A percentile compares a stretch with the other conserved stretches of the same genome.
Evolutionary conservation across 1,140 invertebrate genomes (phyloP).

Genomic region (Propsilocerus akamusi): DNA sequence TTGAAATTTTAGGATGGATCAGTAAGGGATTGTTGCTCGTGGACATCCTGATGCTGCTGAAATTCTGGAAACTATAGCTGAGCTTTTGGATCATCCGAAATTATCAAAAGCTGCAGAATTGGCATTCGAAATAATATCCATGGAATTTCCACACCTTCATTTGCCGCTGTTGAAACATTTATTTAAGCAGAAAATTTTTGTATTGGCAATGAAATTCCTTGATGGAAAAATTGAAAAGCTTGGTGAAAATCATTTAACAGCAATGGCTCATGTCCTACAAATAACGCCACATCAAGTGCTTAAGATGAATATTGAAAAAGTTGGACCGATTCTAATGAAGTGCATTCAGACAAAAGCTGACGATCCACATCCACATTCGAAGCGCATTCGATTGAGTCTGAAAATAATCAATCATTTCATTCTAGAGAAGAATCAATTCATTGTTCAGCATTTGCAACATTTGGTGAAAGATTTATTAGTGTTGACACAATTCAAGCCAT

Average conservation of each 20-base stretch:
- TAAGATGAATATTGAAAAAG: conserved; percentile 36
- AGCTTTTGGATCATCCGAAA: conserved; percentile 19
- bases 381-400: conserved; percentile 34
- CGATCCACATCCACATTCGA: conserved; percentile 10
- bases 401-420: conserved; percentile 36
- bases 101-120: conserved; percentile 13
- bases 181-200: conserved; percentile 42
- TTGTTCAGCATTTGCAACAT: conserved; percentile 37
- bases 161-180: conserved; percentile 22
- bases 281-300: conserved; percentile 37
- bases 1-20: conserved; percentile 18
- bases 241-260: conserved; percentile 35
- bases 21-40: conserved; percentile 17
- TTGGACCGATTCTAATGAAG: conserved; percentile 43
- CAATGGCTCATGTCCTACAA: conserved; percentile 40
- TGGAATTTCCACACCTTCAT: conserved; percentile 19
- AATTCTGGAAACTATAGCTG: conserved; percentile 18
- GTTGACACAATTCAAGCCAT: conserved; percentile 31
- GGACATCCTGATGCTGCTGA: conserved; percentile 17
- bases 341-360: conserved; percentile 35
- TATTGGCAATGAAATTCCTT: conserved; percentile 28
- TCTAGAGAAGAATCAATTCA: conserved; percentile 28
- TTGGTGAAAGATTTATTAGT: conserved; percentile 43
- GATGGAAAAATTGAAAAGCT: conserved; percentile 20
- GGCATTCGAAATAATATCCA: conserved; percentile 19